Evolutionary conservation across 1,140 invertebrate species (phyloP), one percentile per base, ranked within the genome.

Genomic region (Eriosoma lanigerum): DNA sequence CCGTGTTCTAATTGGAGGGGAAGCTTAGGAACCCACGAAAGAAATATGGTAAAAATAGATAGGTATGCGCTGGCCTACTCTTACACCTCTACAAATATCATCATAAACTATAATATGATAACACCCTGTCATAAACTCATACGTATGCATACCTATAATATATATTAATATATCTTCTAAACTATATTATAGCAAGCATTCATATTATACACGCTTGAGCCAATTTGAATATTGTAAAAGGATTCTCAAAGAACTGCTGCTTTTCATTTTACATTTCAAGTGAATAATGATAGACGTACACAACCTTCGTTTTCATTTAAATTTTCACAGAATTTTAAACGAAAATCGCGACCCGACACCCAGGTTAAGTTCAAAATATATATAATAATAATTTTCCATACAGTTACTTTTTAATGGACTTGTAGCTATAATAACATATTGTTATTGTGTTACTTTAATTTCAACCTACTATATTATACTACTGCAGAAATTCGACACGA

Each of bases 41-140:
- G 38, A 78, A 60, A 44, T 78, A 60, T 29, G 75, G 75, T 78
- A 78, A 78, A 78, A 78, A 78, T 78, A 78, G 75, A 58, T 78
- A 78, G 38, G 17, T 38, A n/a, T 78, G 15, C 12, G 15, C 9
- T 60, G 72, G 72, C 72, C 52, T 76, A 76, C 58, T 56, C 72
- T 58, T 76, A 58, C 54, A 78, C 75, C 54, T 78, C 38, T 29
- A 78, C 32, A n/a, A 46, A 62, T 78, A 58, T 60, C 32, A 44
- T 38, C 32, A 44, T 38, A 38, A 24, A 78, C 62, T 60, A 12
- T 78, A 38, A 38, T 38, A 48, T 58, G 21, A 70, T 62, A 78
- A 48, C 56, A 62, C 56, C 32, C 17, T 46, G n/a, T 19, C 75
- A 44, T 48, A 46, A n/a, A n/a, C n/a, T n/a, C n/a, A n/a, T n/a